Evolutionary conservation across 2,888 invertebrate genomes (phyloP), one percentile per base, ranked within the genome.

Genomic region (Polydrusus tereticollis): DNA sequence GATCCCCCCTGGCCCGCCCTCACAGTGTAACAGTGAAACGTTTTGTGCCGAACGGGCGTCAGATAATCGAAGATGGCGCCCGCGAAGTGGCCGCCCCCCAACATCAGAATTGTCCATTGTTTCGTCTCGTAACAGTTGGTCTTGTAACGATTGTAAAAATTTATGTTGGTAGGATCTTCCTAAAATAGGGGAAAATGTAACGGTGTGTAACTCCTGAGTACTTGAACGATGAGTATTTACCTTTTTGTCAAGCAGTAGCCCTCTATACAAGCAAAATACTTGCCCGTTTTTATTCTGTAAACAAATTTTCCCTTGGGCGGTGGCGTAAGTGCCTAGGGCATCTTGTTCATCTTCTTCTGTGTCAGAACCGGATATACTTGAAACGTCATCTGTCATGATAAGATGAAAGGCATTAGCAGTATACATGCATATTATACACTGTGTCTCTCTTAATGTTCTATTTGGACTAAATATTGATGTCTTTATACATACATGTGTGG

Each of bases 21-120:
- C 0, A 94, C 92, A 6, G 94, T 94, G 81, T 96, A 97, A 58
- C 92, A 91, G 83, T 95, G 95, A 79, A 94, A 91, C 0, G 95
- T 95, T 86, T 96, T 96, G 81, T 96, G 95, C 1, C 84, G 87
- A 79, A 87, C 85, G 67, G 86, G 86, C 80, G 47, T 69, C 16
- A 66, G 45, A 62, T 62, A 36, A 52, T 88, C 82, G 81, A 92
- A 93, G 41, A 94, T 85, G 14, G 90, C 93, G 1, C 90, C 93
- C 21, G 93, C 93, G 86, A 94, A 94, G 83, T 93, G 93, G 0
- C 96, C 96, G 3, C 95, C 95, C 0, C 94, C 94, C 36, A 94
- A 87, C 92, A 96, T 93, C 59, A 96, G 84, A 6, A 96, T 87
- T 0, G 92, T 91, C 93, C 94, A 95, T 72, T 82, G 78, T 78